These are phyloP conservation scores for Heliconius congener DNA, from an alignment of 1,140 invertebrate species.

Conservation along the genomic window DNA sequence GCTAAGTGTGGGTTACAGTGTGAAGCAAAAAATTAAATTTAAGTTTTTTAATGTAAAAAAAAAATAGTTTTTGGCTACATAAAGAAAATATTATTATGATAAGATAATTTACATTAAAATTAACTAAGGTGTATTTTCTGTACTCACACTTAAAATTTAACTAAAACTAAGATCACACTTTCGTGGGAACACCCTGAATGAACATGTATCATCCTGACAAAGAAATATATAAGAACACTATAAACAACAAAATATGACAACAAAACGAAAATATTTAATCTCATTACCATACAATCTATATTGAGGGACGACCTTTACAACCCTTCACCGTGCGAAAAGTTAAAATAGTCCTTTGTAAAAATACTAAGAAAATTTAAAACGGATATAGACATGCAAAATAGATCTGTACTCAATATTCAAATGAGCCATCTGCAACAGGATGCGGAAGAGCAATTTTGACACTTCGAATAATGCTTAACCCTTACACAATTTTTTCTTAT, in stretches of 20 bases:
- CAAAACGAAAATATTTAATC: constrained; percentile 76
- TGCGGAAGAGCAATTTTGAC: constrained; percentile 79
- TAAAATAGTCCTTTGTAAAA: constrained; percentile 43
- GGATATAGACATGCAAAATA: constrained; percentile 72
- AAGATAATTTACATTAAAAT: background rate
- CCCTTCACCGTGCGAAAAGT: constrained; percentile 63
- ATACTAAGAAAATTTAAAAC: constrained; percentile 43
- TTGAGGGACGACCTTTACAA: constrained; percentile 33
- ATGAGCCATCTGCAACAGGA: constrained; percentile 63
- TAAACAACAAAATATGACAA: constrained; percentile 72
- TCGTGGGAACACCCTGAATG: constrained; percentile 44
- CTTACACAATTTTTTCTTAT: constrained; percentile 67
- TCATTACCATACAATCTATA: constrained; percentile 71
- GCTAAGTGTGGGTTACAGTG: too few relatives aligned
- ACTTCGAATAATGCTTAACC: constrained; percentile 74
- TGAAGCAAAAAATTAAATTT: too few relatives aligned
- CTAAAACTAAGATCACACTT: background rate
- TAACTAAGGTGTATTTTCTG: background rate
- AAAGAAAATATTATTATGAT: too few relatives aligned
- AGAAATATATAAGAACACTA: constrained; percentile 59
- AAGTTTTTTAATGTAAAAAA: too few relatives aligned
- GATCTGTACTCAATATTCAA: constrained; percentile 72
- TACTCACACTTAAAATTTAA: background rate
- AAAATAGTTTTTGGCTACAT: too few relatives aligned
- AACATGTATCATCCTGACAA: constrained; percentile 62